Evolutionary conservation across 2,113 vertebrate genomes (phyloP).

Genomic region (Brachyhypopomus gauderio): DNA sequence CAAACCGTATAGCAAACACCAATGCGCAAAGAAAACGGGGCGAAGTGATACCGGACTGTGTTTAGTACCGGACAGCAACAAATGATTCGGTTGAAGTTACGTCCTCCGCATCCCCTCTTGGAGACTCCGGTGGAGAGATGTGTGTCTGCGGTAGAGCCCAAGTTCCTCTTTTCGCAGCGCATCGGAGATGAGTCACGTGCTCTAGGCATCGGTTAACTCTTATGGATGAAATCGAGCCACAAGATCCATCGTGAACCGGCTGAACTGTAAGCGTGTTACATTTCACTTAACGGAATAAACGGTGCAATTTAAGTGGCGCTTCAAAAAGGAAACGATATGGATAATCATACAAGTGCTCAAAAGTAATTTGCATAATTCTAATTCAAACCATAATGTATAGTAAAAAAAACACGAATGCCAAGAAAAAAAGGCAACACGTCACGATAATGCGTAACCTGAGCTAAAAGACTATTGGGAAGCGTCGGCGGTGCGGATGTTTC

Average conservation of each 20-base stretch:
- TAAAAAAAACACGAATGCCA: no score
- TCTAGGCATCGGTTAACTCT: constrained; percentile 52
- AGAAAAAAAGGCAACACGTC: neutral
- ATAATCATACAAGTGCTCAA: neutral
- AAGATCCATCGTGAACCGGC: constrained; percentile 18
- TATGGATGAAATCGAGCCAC: constrained; percentile 40
- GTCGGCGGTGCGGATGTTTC: constrained; percentile 18
- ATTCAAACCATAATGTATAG: no score
- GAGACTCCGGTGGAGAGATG: constrained; percentile 48
- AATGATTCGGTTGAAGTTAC: constrained; percentile 51
- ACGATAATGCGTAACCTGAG: constrained; percentile 10
- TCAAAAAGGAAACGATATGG: neutral
- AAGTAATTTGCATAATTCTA: neutral
- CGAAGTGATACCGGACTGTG: constrained; percentile 23
- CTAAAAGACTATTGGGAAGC: constrained; percentile 6
- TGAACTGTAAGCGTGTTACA: constrained; percentile 17
- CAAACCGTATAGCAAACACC: constrained; percentile 11
- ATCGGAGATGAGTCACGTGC: constrained; percentile 58
- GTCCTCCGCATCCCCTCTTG: constrained; percentile 26
- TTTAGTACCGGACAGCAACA: constrained; percentile 42
- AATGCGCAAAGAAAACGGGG: neutral
- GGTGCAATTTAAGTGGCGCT: no score
- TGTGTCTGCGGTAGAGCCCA: constrained; percentile 47
- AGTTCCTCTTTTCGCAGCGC: constrained; percentile 47
- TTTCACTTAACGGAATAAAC: neutral